phyloP scores from a whole-genome alignment of 2,113 vertebrate species.

The Proteles cristata region DNA sequence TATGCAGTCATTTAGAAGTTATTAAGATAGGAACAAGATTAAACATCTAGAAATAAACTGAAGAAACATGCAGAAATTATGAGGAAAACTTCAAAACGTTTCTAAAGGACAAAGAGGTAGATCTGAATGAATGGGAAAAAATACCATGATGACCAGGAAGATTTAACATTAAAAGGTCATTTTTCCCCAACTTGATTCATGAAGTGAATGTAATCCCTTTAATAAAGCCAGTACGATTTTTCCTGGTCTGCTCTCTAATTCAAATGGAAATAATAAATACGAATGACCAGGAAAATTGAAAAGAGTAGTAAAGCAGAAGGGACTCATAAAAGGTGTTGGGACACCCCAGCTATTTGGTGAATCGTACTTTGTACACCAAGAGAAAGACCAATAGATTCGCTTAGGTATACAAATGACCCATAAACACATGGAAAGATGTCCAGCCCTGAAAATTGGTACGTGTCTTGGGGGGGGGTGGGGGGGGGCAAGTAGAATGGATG shows the following conservation, averaged over 20 bases:
- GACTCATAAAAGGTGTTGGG: not conserved
- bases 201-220: not conserved
- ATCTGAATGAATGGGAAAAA: not conserved
- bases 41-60: slow-evolving; percentile 21
- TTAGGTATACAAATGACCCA: not conserved
- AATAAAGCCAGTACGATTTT: not conserved
- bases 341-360: not conserved
- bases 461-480: not conserved
- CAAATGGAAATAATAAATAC: not conserved
- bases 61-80: not conserved
- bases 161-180: not conserved
- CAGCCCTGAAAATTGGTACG: not conserved
- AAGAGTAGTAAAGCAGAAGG: not conserved
- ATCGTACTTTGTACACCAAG: not conserved
- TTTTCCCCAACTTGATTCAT: not conserved
- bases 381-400: not conserved
- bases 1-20: not conserved
- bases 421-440: not conserved
- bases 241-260: not conserved
- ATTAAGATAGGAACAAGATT: not conserved
- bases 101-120: not conserved
- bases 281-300: not conserved
- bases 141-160: not conserved
- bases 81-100: not conserved
- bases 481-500: not conserved